Evolutionary conservation across 2,797 vertebrate genomes (phyloP).

Genomic region (Luscinia luscinia): DNA sequence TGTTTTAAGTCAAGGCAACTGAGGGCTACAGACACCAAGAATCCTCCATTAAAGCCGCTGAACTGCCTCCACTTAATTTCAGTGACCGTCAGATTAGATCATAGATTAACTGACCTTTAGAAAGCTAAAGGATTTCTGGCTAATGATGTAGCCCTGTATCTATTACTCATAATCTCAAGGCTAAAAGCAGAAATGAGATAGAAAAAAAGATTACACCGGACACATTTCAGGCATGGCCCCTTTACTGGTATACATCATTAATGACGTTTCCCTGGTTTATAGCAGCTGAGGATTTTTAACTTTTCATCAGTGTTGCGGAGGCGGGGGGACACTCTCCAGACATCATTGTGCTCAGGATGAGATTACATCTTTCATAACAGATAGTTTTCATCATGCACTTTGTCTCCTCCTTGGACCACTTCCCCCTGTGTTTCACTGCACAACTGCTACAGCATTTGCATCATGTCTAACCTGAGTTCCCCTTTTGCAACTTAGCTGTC

Average conservation of each 20-base stretch:
- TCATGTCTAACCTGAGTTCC: not conserved
- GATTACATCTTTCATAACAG: not conserved
- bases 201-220: conserved; percentile 20
- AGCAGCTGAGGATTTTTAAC: conserved; percentile 43
- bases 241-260: conserved; percentile 42
- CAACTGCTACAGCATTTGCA: not conserved
- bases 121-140: conserved; percentile 47
- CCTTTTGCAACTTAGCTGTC: not conserved
- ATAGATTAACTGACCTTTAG: conserved; percentile 62
- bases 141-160: not conserved
- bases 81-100: conserved; percentile 42
- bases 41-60: not conserved
- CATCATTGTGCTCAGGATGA: not conserved
- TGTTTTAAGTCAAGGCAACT: not conserved
- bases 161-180: conserved; percentile 51
- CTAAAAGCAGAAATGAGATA: conserved; percentile 45
- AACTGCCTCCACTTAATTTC: conserved; percentile 46
- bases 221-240: not conserved
- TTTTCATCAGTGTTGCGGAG: not conserved
- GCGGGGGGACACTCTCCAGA: not conserved
- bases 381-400: not conserved
- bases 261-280: not conserved
- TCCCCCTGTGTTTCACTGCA: not conserved
- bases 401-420: not conserved
- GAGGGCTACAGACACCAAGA: not conserved